Conservation (phyloP, 2,797 vertebrate species). For the Clarias pachynema region DNA sequence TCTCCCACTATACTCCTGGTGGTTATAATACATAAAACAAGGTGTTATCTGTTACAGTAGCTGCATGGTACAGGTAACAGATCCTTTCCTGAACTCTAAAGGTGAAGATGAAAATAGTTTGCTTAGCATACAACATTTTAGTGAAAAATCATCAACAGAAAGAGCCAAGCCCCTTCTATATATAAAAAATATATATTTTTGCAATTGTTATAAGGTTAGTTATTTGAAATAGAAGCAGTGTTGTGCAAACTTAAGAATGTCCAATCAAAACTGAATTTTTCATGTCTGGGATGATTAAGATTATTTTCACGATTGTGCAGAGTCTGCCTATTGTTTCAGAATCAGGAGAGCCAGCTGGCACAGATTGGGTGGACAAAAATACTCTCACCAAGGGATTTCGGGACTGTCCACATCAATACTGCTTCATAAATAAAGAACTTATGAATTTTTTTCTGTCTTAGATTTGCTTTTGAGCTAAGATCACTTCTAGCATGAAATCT, state of each 20-base stretch:
- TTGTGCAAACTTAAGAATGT: background rate
- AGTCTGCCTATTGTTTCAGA: conserved; percentile 72
- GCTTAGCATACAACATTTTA: background rate
- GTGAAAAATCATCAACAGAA: background rate
- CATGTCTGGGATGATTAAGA: conserved; percentile 12
- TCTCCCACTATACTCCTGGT: background rate
- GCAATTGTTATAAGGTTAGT: background rate
- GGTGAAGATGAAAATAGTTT: background rate
- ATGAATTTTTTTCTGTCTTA: background rate
- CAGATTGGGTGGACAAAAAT: conserved; percentile 66
- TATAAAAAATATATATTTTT: background rate
- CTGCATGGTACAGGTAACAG: background rate
- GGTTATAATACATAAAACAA: background rate
- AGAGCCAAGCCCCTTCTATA: background rate
- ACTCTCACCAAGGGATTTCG: conserved; percentile 67
- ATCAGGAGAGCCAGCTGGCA: conserved; percentile 76
- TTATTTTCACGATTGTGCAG: conserved; percentile 56
- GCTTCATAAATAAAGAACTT: conserved; percentile 45
- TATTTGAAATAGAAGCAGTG: background rate
- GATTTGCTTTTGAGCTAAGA: background rate
- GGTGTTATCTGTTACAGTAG: background rate
- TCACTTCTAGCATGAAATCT: background rate
- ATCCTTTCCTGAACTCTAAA: background rate
- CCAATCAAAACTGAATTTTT: background rate
- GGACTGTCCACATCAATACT: conserved; percentile 62